A percentile compares a stretch with the other conserved stretches of the same genome.
These are phyloP conservation scores for Oreotrochilus melanogaster DNA, from an alignment of 2,113 vertebrate species.

Conservation along the genomic window DNA sequence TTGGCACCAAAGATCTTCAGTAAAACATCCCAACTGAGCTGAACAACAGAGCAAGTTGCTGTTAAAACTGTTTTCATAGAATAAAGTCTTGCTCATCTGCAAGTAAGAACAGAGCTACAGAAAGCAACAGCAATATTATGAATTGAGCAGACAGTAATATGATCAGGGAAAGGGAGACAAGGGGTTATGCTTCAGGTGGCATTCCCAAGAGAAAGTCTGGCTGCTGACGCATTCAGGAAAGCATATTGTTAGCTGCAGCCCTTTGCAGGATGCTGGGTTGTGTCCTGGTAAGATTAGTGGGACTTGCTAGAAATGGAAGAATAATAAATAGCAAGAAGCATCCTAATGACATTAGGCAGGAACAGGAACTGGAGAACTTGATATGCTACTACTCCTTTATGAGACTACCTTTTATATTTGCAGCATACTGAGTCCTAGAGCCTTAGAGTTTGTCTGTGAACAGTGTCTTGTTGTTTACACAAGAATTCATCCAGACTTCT, in stretches of 20 bases:
- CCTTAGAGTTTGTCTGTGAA: not conserved
- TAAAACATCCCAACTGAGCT: not conserved
- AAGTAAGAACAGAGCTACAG: conserved; percentile 1
- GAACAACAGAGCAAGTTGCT: conserved; percentile 21
- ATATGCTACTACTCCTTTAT: not conserved
- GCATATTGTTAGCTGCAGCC: not conserved
- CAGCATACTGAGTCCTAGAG: not conserved
- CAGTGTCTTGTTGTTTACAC: not conserved
- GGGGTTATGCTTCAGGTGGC: not conserved
- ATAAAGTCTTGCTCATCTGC: conserved; percentile 44
- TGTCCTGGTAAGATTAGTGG: not conserved
- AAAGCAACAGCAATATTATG: not conserved
- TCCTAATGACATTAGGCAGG: not conserved
- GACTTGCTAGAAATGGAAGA: not conserved
- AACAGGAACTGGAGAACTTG: not conserved
- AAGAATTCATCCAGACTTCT: not conserved
- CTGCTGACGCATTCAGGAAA: not conserved
- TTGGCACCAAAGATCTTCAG: not conserved
- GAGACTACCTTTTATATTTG: not conserved
- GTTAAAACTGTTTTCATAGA: conserved; percentile 60
- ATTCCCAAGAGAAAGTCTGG: not conserved
- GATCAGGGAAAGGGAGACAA: accelerated
- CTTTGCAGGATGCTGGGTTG: not conserved
- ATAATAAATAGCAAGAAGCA: not conserved
- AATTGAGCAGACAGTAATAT: not conserved